Evolutionary conservation across 2,797 vertebrate genomes (phyloP), one percentile per base, ranked within the genome.

Genomic region (Parauchenoglanis punctatus): DNA sequence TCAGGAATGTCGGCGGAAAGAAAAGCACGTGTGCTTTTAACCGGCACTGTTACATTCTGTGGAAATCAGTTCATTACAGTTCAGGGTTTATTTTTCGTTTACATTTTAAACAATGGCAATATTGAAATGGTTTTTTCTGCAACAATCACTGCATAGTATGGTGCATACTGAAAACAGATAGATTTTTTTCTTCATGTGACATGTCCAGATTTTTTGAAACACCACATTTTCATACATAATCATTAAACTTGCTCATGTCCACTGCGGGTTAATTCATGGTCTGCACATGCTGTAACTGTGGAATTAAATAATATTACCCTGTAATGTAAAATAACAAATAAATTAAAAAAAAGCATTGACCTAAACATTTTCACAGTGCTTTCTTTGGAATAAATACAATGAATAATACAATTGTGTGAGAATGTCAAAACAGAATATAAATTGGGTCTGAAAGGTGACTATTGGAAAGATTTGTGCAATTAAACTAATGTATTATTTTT

Each of bases 21-120:
- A 10, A 68, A 83, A 73, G 40, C 15, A 10, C 54, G 28, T 2
- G 23, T 72, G 40, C 17, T 46, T 56, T 52, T 56, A 76, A n/a
- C 46, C 20, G n/a, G n/a, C 52, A 28, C 76, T 23, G 52, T 35
- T 78, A 20, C 17, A 31, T 81, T 81, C 40, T 75, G 44, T 82
- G 8, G 20, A 52, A 49, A 35, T 23, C 61, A 11, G 20, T 63
- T 81, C 12, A 31, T 78, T 25, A 59, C 17, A 61, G 58, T 87
- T 76, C 86, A 87, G 86, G 86, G 58, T 54, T 75, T 17, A 58
- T 87, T n/a, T 40, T 40, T 61, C 23, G 40, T 58, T 46, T 81
- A 81, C 63, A 81, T 73, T 86, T 87, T 87, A 40, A 40, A 61
- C 28, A 40, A n/a, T 20, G 28, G 20, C 49, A 75, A 65, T 25